phyloP scores from a whole-genome alignment of 35 echinoderm and acorn worm genomes.

The Heliocidaris tuberculata region DNA sequence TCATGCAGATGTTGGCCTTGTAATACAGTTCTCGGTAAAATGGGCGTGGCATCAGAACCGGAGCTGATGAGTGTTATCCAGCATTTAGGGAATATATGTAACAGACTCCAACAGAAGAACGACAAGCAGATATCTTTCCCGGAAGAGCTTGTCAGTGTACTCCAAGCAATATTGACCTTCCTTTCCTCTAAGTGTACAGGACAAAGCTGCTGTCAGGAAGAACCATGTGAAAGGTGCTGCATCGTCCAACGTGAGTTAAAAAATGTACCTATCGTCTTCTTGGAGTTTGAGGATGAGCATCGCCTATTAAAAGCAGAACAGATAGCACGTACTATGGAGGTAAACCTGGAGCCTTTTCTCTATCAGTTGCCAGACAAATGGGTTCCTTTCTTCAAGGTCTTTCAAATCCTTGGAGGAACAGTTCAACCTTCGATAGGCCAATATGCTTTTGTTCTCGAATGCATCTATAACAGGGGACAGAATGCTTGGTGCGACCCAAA shows the following conservation, averaged over 20 bases:
- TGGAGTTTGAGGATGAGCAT: conserved; percentile 11
- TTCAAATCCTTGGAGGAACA: conserved; percentile 13
- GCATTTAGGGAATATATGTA: not conserved
- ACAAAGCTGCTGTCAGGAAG: not conserved
- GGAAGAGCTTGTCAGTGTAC: not conserved
- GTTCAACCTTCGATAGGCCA: not conserved
- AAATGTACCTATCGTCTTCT: not conserved
- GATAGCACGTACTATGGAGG: not conserved
- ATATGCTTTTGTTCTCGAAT: conserved; percentile 27
- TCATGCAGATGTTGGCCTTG: not conserved
- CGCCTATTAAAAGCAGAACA: not conserved
- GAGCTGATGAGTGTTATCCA: not conserved
- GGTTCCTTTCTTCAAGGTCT: conserved; percentile 25
- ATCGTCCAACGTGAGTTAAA: not conserved
- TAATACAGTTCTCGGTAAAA: not conserved
- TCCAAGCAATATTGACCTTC: not conserved
- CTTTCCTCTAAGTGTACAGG: not conserved
- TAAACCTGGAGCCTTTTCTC: not conserved
- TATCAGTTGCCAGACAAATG: conserved; percentile 38
- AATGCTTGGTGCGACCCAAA: not conserved
- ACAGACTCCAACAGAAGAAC: not conserved
- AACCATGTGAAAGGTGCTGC: not conserved
- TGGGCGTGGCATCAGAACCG: not conserved
- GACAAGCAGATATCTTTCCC: not conserved
- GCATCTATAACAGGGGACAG: not conserved